Conservation (phyloP, 2,113 vertebrate genomes). For the Xyrauchen texanus region DNA sequence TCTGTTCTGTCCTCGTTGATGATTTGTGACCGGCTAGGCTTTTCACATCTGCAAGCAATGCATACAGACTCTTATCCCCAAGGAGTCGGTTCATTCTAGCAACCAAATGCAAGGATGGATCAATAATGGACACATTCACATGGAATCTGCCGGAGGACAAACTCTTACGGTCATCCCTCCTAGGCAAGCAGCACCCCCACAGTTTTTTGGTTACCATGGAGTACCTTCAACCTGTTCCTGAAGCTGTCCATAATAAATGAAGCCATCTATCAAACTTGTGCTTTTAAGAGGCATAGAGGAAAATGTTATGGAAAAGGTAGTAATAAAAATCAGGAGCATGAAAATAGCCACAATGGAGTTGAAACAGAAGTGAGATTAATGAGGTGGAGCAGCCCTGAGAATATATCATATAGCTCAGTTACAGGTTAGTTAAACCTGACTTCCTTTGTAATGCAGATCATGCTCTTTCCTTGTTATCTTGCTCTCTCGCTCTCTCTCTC, state of each 20-base stretch:
- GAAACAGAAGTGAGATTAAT: conserved; percentile 52
- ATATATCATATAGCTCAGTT: conserved; percentile 12
- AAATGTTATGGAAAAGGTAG: conserved; percentile 8
- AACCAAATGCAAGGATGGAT: conserved; percentile 32
- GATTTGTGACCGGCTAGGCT: conserved; percentile 29
- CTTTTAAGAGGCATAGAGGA: conserved; percentile 5
- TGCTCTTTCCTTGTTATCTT: neutral
- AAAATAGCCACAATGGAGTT: conserved; percentile 17
- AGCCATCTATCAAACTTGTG: conserved; percentile 49
- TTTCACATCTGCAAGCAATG: conserved; percentile 7
- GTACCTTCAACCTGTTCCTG: conserved; percentile 46
- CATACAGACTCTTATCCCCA: neutral
- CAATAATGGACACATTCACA: conserved; percentile 23
- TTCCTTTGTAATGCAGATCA: conserved; percentile 53
- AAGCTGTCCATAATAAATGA: conserved; percentile 42
- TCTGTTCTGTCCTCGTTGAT: conserved; percentile 9
- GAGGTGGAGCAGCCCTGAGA: conserved; percentile 42
- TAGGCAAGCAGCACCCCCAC: conserved; percentile 29
- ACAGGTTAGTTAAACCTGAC: conserved; percentile 40
- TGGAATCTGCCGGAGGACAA: conserved; percentile 14
- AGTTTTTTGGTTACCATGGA: conserved; percentile 34
- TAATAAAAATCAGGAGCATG: neutral
- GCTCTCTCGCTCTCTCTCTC: neutral
- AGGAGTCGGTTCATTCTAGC: conserved; percentile 13
- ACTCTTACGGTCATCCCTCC: neutral